Base-by-base conservation (phyloP, 2,113 vertebrate species). In the Etheostoma spectabile region DNA sequence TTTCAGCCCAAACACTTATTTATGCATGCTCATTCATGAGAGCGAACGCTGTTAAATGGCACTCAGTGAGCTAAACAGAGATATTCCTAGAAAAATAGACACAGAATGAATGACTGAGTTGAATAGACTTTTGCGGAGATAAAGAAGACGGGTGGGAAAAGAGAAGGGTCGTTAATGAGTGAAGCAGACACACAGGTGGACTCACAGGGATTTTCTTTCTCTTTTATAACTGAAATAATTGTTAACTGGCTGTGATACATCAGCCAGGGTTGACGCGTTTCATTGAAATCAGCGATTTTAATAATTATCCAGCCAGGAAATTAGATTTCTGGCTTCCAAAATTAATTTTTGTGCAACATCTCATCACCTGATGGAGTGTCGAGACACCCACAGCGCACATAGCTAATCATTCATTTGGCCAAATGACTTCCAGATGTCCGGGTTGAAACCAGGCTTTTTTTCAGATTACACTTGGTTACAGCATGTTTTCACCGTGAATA, bases 21-120 rank as follows among this genome's bases (percentile, higher is more conserved):
- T 70, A 83, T 80, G 80, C 61, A 82, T 85, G 68, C 67, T 21
- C 63, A 30, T 11, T 42, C 51, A 52, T 42, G 38, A 42, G 38
- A 33, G 59, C 64, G 21, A 61, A 18, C 4, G 24, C 13, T 15
- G 7, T 13, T 70, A 51, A 74, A 67, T 76, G 57, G 12, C 78
- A 53, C 74, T 48, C 38, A 12, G 74, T 22, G 68, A 86, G 48
- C 53, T 46, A 52, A 71, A 71, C 35, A 18, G 62, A 67, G 67
- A 33, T n/a, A 24, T 33, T 46, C 60, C 52, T 46, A 46, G 35
- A 15, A 62, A 76, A 65, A 65, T 11, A 67, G 30, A 61, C 13
- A 4, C 13, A 15, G 1, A 53, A 42, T 46, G 46, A 80, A 69
- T 48, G 64, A 69, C 21, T n/a, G 59, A 60, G 22, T 19, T 5